Evolutionary conservation across 2,888 invertebrate genomes (phyloP).

Genomic region (Agapetus fuscipes): DNA sequence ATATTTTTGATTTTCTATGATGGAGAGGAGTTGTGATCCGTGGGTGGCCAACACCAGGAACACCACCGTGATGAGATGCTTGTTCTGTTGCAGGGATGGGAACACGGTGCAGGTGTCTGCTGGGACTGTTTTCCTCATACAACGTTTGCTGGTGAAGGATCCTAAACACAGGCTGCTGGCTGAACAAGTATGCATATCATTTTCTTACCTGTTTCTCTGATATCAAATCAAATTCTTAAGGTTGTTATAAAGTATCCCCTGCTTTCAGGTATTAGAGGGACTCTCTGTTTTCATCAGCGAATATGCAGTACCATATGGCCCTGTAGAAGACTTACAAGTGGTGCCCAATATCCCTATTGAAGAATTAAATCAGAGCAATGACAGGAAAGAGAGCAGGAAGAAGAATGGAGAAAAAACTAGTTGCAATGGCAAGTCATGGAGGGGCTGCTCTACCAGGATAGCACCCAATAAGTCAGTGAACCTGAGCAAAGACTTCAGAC

Average conservation of each 20-base stretch:
- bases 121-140: conserved; percentile 55
- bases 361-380: conserved; percentile 28
- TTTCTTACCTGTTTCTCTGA: conserved; percentile 1
- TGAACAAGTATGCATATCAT: too few species aligned
- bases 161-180: conserved; percentile 58
- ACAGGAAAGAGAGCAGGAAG: too few species aligned
- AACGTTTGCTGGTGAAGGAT: conserved; percentile 56
- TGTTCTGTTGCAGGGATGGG: conserved; percentile 43
- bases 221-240: background rate
- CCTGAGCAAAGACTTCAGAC: too few species aligned
- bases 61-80: too few species aligned
- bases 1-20: too few species aligned
- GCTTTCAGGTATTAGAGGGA: conserved; percentile 43
- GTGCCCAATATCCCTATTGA: conserved; percentile 45
- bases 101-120: conserved; percentile 49
- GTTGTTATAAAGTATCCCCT: conserved; percentile 1
- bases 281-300: conserved; percentile 47
- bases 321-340: conserved; percentile 44
- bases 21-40: too few species aligned
- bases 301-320: conserved; percentile 38
- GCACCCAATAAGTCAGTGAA: too few species aligned
- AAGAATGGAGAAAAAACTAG: too few species aligned
- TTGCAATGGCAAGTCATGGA: too few species aligned
- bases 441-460: too few species aligned
- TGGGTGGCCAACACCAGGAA: too few species aligned